Conservation (phyloP, 2,888 invertebrate genomes). For the Ormyrus labotus region DNA sequence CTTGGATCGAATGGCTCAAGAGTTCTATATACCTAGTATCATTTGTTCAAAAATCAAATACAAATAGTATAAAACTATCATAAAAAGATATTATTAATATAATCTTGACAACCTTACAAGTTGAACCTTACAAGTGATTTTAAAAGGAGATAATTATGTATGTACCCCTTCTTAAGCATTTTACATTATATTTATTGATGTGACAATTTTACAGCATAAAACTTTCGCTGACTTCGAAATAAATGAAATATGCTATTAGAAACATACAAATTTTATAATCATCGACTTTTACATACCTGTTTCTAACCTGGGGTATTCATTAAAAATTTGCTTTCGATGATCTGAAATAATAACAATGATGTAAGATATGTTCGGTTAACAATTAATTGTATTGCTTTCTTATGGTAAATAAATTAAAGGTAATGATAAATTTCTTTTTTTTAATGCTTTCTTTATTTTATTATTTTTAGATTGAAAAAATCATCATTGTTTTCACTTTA, state of each 20-base stretch:
- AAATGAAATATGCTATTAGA: conserved; percentile 28
- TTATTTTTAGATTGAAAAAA: too few species aligned
- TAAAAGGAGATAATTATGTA: too few species aligned
- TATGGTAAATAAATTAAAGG: background rate
- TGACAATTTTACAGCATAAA: conserved; percentile 20
- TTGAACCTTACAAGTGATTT: too few species aligned
- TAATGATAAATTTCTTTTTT: background rate
- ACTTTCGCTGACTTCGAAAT: conserved; percentile 43
- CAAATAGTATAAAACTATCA: too few species aligned
- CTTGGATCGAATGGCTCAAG: too few species aligned
- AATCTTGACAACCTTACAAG: too few species aligned
- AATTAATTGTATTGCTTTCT: background rate
- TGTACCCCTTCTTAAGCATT: conserved; percentile 30
- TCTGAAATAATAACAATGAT: conserved; percentile 65
- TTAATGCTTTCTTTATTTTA: background rate
- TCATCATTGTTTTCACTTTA: too few species aligned
- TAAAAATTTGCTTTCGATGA: conserved; percentile 72
- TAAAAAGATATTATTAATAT: too few species aligned
- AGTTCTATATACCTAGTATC: too few species aligned
- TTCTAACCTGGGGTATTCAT: conserved; percentile 72
- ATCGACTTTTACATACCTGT: conserved; percentile 66
- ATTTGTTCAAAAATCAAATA: too few species aligned
- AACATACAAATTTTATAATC: conserved; percentile 16
- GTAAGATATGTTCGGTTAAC: conserved; percentile 11
- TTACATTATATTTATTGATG: conserved; percentile 23